Conservation (phyloP, 2,888 invertebrate genomes). For the Drosophila mayaguana region DNA sequence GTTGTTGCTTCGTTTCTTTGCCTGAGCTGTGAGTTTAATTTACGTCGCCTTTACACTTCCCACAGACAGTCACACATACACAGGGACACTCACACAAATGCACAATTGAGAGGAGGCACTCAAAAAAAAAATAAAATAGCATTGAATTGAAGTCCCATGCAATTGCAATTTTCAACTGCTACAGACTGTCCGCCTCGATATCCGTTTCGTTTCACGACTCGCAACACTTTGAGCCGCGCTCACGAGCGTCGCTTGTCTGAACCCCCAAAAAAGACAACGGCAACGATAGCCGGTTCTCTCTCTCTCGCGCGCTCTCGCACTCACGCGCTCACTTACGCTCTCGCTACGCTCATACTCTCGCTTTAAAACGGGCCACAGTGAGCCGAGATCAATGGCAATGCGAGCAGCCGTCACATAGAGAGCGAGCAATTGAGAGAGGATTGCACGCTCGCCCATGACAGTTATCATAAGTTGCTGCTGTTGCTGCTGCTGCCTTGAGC, state of each 20-base stretch:
- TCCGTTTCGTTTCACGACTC: slow-evolving; percentile 82
- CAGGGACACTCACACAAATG: slow-evolving; percentile 30
- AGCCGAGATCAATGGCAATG: slow-evolving; percentile 50
- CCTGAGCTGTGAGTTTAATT: slow-evolving; percentile 44
- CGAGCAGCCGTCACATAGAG: slow-evolving; percentile 21
- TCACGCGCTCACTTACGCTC: slow-evolving; percentile 9
- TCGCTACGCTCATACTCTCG: slow-evolving; percentile 8
- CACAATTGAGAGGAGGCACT: slow-evolving; percentile 55
- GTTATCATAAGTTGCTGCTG: slow-evolving; percentile 11
- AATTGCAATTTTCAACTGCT: slow-evolving; percentile 59
- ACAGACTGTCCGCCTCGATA: slow-evolving; percentile 67
- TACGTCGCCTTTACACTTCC: slow-evolving; percentile 53
- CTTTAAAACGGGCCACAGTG: slow-evolving; percentile 19
- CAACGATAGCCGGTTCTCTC: slow-evolving; percentile 41
- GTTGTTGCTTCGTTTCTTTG: slow-evolving; percentile 42
- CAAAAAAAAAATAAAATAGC: slow-evolving; percentile 48
- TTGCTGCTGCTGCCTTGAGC: neutral
- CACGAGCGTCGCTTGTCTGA: slow-evolving; percentile 47
- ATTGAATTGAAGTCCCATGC: slow-evolving; percentile 58
- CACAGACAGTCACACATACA: slow-evolving; percentile 15
- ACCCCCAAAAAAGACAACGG: slow-evolving; percentile 52
- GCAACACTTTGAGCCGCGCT: slow-evolving; percentile 80
- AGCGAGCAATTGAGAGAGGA: slow-evolving; percentile 27
- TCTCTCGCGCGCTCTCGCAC: slow-evolving; percentile 15
- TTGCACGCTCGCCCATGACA: slow-evolving; percentile 23